Evolutionary conservation across 2,113 vertebrate species (phyloP), one percentile per base, ranked within the genome.

Genomic region (Gymnocephalus cernua): DNA sequence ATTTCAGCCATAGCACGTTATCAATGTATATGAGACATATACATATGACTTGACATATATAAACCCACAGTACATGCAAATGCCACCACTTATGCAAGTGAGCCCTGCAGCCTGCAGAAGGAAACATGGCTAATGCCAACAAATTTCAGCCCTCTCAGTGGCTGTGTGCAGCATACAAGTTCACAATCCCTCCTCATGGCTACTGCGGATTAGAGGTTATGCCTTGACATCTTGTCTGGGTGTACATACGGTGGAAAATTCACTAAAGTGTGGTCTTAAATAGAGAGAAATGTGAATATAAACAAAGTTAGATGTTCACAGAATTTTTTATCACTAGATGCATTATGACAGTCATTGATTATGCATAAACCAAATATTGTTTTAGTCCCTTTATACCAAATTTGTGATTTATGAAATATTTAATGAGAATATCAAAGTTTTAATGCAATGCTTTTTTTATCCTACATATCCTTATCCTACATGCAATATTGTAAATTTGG

Each of bases 71-170:
- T 41, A 5, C 47, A 27, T 23, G 29, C 12, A 51, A 32, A 74
- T 59, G 59, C 61, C 23, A 45, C 44, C 62, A 65, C 62, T 51
- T 67, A 32, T 14, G 54, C 27, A 68, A 61, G 45, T 19, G 47
- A 44, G 63, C 6, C 3, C 45, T 59, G 71, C 35, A 25, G 71
- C 70, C 79, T 32, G 54, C 61, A 5, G 27, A 1, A 59, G 38
- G 69, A 50, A 67, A 23, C 62, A 23, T 51, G 53, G 67, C 62
- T 47, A 51, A 58, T 59, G 54, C 23, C 47, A 32, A 74, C 79
- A 69, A 48, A 63, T 62, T 35, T 67, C 6, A 63, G 72, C 48
- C 48, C 47, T 61, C 35, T 54, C 48, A 11, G 32, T 7, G 70
- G 16, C 45, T 3, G 21, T 25, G 58, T 63, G 65, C 65, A 18